Evolutionary conservation across 2,888 invertebrate genomes (phyloP).

Genomic region (Horisme vitalbata): DNA sequence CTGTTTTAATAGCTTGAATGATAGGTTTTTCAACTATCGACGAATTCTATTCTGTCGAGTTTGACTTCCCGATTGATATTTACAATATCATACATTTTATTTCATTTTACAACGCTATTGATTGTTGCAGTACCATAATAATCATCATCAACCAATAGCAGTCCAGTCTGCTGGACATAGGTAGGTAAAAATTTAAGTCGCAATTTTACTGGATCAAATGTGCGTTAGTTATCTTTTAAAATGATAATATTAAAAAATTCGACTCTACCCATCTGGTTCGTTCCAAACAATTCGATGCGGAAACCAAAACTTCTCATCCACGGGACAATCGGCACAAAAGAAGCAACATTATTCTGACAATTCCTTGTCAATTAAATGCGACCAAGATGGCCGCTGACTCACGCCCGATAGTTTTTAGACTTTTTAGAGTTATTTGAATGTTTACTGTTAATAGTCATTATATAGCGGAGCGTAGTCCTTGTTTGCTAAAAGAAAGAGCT

Average conservation of each 20-base stretch:
- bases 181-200: too few relatives aligned
- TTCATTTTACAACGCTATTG: too few relatives aligned
- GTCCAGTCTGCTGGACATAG: too few relatives aligned
- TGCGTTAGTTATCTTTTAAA: too few relatives aligned
- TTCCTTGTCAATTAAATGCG: constrained; percentile 74
- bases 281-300: constrained; percentile 46
- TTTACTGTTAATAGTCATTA: constrained; percentile 49
- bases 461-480: constrained; percentile 29
- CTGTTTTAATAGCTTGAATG: too few relatives aligned
- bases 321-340: constrained; percentile 46
- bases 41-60: too few relatives aligned
- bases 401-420: constrained; percentile 42
- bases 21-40: too few relatives aligned
- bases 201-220: too few relatives aligned
- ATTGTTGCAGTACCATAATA: too few relatives aligned
- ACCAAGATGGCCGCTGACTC: constrained; percentile 54
- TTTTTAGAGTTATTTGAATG: constrained; percentile 55
- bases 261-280: constrained; percentile 12
- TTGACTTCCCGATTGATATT: too few relatives aligned
- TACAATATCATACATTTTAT: too few relatives aligned
- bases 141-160: too few relatives aligned
- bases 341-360: constrained; percentile 44
- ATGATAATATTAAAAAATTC: neutral
- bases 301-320: constrained; percentile 51
- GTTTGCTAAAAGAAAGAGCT: constrained; percentile 33